These are phyloP conservation scores for Thumatha senex DNA, from an alignment of 2,888 invertebrate species.

Conservation along the genomic window DNA sequence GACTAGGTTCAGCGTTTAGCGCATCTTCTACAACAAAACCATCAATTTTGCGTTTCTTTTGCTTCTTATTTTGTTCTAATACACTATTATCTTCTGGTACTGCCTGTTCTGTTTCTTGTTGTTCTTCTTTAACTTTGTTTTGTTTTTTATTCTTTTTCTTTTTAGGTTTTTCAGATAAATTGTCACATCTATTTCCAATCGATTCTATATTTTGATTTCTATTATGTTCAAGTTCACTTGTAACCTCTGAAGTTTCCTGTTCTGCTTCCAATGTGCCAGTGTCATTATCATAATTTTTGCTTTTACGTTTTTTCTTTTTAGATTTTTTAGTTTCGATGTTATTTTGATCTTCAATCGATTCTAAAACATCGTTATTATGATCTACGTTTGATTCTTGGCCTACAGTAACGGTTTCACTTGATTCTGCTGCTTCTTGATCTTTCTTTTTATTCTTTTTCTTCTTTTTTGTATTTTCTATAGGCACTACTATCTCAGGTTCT, in stretches of 20 bases:
- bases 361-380: constrained; percentile 14
- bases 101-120: constrained; percentile 3
- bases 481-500: constrained; percentile 63
- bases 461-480: constrained; percentile 55
- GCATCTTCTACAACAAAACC: constrained; percentile 50
- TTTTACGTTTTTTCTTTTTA: constrained; percentile 17
- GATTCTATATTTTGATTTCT: constrained; percentile 15
- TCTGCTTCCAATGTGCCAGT: not conserved
- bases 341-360: constrained; percentile 12
- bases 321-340: constrained; percentile 7
- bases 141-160: constrained; percentile 10
- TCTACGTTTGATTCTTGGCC: constrained; percentile 15
- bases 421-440: constrained; percentile 14
- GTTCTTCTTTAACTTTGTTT: not conserved
- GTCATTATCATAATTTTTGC: not conserved
- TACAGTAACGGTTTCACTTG: constrained; percentile 6
- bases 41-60: constrained; percentile 45
- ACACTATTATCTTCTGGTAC: constrained; percentile 12
- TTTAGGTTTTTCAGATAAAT: constrained; percentile 15
- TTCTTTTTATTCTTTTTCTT: constrained; percentile 59
- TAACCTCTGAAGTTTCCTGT: constrained; percentile 8
- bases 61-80: constrained; percentile 41
- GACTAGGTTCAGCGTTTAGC: constrained; percentile 45
- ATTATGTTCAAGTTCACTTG: constrained; percentile 11
- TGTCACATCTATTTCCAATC: constrained; percentile 9